Conservation (phyloP, 2,113 vertebrate genomes). For the Salminus brasiliensis region DNA sequence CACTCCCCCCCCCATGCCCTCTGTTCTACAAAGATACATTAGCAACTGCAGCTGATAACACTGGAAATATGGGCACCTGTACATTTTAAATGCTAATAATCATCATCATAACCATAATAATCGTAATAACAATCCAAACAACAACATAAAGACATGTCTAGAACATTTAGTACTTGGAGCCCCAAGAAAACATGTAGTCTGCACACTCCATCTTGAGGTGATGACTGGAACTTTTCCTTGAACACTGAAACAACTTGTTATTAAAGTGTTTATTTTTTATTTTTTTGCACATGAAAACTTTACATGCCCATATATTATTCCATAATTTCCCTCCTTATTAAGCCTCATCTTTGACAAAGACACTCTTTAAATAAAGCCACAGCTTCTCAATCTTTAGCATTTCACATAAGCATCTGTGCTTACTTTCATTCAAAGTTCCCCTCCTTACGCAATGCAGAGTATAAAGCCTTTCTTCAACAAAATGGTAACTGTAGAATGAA, state of each 20-base stretch:
- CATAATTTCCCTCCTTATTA: conserved; percentile 5
- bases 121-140: no score
- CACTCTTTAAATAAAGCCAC: conserved; percentile 22
- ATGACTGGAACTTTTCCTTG: neutral
- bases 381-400: conserved; percentile 6
- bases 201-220: neutral
- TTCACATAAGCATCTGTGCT: conserved; percentile 4
- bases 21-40: neutral
- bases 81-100: no score
- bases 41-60: neutral
- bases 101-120: no score
- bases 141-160: no score
- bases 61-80: neutral
- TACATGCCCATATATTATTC: neutral
- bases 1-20: neutral
- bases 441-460: neutral
- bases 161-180: no score
- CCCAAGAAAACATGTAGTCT: no score
- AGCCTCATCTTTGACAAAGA: conserved; percentile 27
- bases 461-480: conserved; percentile 2
- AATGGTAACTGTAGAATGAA: conserved; percentile 9
- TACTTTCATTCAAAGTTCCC: neutral
- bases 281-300: conserved; percentile 53
- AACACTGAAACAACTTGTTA: conserved; percentile 37
- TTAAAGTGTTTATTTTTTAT: conserved; percentile 56